Percentiles rank a stretch among this genome's conserved stretches.
These are phyloP conservation scores for Melanerpes aurifrons DNA, from an alignment of 2,113 vertebrate genomes.

Conservation along the genomic window DNA sequence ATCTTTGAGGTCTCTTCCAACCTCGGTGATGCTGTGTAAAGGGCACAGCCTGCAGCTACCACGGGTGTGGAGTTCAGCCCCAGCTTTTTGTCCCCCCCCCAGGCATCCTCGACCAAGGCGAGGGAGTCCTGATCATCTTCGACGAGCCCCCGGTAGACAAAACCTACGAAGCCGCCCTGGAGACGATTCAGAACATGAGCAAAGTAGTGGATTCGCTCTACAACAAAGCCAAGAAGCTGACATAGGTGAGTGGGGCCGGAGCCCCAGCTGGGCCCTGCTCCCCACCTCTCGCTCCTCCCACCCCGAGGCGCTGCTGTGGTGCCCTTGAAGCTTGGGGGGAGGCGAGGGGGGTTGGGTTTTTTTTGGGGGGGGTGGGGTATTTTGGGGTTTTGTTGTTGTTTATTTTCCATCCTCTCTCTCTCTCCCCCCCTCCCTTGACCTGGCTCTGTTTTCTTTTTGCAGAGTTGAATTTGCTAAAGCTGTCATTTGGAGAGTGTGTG, in stretches of 20 bases:
- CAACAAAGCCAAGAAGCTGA: constrained; percentile 99
- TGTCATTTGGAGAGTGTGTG: constrained; percentile 90
- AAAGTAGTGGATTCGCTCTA: constrained; percentile 99
- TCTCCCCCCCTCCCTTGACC: constrained; percentile 57
- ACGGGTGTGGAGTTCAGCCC: neutral
- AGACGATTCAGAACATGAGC: constrained; percentile 99
- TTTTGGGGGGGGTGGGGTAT: too few species aligned
- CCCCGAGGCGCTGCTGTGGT: neutral
- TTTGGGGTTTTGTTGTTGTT: too few species aligned
- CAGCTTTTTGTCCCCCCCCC: neutral
- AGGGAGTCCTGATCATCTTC: constrained; percentile 98
- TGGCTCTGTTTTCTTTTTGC: constrained; percentile 78
- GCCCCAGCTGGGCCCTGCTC: neutral
- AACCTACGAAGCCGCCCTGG: constrained; percentile 94
- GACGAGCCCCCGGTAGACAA: constrained; percentile 99
- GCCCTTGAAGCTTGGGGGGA: neutral
- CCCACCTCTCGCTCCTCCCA: neutral
- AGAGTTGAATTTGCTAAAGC: constrained; percentile 83
- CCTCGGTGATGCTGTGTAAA: too few species aligned
- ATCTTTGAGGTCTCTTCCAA: too few species aligned
- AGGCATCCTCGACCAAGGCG: constrained; percentile 99
- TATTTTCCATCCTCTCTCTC: neutral
- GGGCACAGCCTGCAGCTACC: too few species aligned
- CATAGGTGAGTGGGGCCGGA: constrained; percentile 87
- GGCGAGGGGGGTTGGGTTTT: too few species aligned